A percentile compares a stretch with the other conserved stretches of the same genome.
phyloP scores from a whole-genome alignment of 2,888 invertebrate species.

The Drosophila falleni region DNA sequence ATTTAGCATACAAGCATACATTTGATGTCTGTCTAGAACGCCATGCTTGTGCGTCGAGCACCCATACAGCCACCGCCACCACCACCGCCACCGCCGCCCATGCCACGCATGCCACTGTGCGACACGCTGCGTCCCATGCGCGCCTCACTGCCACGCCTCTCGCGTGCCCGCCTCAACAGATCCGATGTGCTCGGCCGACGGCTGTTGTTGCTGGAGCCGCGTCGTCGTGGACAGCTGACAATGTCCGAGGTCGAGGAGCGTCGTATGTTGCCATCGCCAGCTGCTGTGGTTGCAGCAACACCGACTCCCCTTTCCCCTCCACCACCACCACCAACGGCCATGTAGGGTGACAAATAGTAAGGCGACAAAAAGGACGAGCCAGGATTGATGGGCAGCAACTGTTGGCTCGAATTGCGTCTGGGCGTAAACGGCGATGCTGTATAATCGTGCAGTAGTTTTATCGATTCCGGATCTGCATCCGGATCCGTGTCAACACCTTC shows the following conservation, averaged over 20 bases:
- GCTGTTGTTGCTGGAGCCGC: conserved; percentile 79
- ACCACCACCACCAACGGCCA: conserved; percentile 5
- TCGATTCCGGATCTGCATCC: conserved; percentile 62
- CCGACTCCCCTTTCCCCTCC: conserved; percentile 2
- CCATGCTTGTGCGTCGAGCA: conserved; percentile 85
- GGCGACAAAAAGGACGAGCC: conserved; percentile 77
- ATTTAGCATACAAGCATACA: conserved; percentile 27
- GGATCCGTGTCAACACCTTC: conserved; percentile 82
- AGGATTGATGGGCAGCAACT: conserved; percentile 73
- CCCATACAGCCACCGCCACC: conserved; percentile 71
- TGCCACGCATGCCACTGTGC: conserved; percentile 79
- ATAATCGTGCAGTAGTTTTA: conserved; percentile 82
- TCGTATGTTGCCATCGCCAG: conserved; percentile 71
- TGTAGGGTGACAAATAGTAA: conserved; percentile 83
- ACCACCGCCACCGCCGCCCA: conserved; percentile 61
- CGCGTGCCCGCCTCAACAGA: conserved; percentile 83
- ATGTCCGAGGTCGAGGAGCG: conserved; percentile 86
- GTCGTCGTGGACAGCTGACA: conserved; percentile 78
- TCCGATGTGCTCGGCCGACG: conserved; percentile 85
- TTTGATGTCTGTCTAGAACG: conserved; percentile 71
- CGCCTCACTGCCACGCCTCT: conserved; percentile 84
- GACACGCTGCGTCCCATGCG: conserved; percentile 85
- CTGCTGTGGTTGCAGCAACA: background rate
- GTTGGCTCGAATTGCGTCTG: conserved; percentile 79
- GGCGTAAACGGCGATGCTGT: conserved; percentile 83